Evolutionary conservation across 2,113 vertebrate genomes (phyloP).

Genomic region (Promerops cafer): DNA sequence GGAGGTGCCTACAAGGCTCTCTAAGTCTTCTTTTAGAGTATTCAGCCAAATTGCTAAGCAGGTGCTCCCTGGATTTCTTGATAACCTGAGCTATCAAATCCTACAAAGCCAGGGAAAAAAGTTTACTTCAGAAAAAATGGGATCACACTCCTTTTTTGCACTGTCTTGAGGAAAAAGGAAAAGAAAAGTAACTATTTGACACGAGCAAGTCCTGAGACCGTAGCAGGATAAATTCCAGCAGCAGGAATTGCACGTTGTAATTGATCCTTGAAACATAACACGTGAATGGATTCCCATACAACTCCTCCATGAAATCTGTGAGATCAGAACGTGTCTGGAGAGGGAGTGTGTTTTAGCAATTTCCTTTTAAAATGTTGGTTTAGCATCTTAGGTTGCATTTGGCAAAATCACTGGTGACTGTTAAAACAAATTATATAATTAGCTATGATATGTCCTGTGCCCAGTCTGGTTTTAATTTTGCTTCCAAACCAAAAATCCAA

Average conservation of each 20-base stretch:
- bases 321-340: background rate
- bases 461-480: constrained; percentile 7
- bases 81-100: background rate
- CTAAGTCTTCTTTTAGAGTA: background rate
- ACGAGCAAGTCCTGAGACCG: background rate
- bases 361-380: background rate
- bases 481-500: background rate
- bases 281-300: background rate
- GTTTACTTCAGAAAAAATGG: background rate
- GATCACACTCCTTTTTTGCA: background rate
- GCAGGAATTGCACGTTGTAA: background rate
- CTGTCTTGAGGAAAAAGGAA: background rate
- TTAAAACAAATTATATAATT: background rate
- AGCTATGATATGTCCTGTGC: background rate
- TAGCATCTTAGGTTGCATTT: background rate
- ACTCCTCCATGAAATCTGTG: background rate
- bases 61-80: background rate
- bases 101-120: background rate
- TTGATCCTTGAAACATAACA: background rate
- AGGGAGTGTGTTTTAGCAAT: background rate
- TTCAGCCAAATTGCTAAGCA: background rate
- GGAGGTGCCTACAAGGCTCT: background rate
- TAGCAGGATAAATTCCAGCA: background rate
- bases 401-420: background rate
- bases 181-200: background rate